Base-by-base conservation (phyloP, 92 coral and sea anemone genomes). In the Epizoanthus illoricatus region DNA sequence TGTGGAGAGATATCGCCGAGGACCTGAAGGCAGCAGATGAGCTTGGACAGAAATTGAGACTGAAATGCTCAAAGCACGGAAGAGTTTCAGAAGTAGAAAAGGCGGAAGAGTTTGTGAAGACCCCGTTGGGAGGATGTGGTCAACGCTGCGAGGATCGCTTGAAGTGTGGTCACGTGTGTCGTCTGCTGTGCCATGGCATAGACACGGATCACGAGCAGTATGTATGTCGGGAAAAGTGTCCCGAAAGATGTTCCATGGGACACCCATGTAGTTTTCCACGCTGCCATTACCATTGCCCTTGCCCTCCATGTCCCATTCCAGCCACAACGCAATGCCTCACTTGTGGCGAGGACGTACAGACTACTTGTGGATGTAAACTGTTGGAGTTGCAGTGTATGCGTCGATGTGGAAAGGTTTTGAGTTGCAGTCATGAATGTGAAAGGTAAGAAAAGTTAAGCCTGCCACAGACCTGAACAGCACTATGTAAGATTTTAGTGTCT, bases 151-250 rank as follows among this genome's bases (percentile, higher is more conserved):
- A 83, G 20, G 76, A 73, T 39, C 88, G 81, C 47, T 65, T 90
- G 60, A 66, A 63, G 41, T 92, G 97, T 76, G 93, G 90, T 23
- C 97, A 92, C 64, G 80, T 66, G 33, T 92, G 97, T 63, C 52
- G 88, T 9, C 73, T 36, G 86, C 76, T 36, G 63, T 92, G 97
- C 23, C 87, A 89, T 55, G 84, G 86, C 24, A 59, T 7, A 23
- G 89, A 89, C 72, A 84, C 80, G 16, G 60, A 81, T 47, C 92
- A 89, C 70, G 19, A 9, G 57, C 13, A 43, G 78, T 85, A 81
- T 59, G 18, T 28, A 63, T 89, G 92, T 28, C 9, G 40, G 5
- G 85, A 89, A 74, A 23, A 39, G 40, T 89, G 92, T 36, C 84
- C 71, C 7, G 57, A 69, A 23, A 62, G 62, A 56, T 89, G 92